Conservation (phyloP, 2,888 invertebrate genomes). For the Amiota mariae region DNA sequence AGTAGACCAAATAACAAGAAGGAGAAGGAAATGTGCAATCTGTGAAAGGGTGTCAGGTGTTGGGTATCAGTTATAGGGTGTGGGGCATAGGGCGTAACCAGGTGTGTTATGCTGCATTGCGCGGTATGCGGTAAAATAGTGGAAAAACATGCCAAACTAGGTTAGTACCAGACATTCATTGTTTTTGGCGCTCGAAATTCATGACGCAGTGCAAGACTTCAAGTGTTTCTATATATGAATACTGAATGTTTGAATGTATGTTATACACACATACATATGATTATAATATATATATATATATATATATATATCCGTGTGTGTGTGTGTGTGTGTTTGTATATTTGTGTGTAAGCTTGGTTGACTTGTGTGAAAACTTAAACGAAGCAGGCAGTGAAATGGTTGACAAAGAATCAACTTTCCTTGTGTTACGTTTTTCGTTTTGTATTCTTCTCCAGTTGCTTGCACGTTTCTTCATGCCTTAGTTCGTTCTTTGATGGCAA, state of each 20-base stretch:
- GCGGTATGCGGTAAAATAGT: constrained; percentile 38
- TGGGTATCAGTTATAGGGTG: background rate
- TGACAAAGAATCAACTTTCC: constrained; percentile 10
- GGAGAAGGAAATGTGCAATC: background rate
- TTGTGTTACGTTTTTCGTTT: too few relatives aligned
- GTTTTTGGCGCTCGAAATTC: constrained; percentile 18
- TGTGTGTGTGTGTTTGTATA: constrained; percentile 3
- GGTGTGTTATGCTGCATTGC: constrained; percentile 47
- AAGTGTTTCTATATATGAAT: background rate
- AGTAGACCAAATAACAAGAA: background rate
- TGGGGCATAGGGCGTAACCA: constrained; percentile 25
- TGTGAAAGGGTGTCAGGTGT: background rate
- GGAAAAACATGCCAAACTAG: constrained; percentile 47
- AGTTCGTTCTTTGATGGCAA: too few relatives aligned
- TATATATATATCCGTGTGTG: too few relatives aligned
- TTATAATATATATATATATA: too few relatives aligned
- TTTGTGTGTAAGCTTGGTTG: background rate
- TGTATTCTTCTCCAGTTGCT: background rate
- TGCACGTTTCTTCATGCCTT: background rate
- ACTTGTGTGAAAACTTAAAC: constrained; percentile 8
- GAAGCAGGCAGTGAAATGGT: constrained; percentile 13
- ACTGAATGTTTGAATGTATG: background rate
- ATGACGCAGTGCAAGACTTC: background rate
- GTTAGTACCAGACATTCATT: constrained; percentile 46
- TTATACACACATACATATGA: too few relatives aligned